Evolutionary conservation across 2,797 vertebrate species (phyloP).

Genomic region (Molossus alvarezi): DNA sequence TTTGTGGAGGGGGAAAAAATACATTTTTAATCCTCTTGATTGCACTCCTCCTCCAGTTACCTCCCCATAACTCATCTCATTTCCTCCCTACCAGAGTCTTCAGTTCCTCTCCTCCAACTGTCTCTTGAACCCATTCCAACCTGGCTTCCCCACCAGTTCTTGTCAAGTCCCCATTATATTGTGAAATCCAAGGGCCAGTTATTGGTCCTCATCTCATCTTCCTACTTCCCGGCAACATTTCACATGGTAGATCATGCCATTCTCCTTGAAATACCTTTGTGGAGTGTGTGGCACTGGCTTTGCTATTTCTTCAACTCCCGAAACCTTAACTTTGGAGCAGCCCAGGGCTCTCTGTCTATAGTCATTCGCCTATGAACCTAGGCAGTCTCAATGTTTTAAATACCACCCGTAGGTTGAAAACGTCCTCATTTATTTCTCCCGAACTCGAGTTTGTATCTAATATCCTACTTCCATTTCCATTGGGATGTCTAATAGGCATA

Average conservation of each 20-base stretch:
- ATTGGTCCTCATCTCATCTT: neutral
- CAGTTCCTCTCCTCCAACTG: constrained; percentile 1
- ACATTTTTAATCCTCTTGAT: neutral
- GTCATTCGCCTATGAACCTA: neutral
- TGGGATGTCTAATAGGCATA: neutral
- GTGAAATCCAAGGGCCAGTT: neutral
- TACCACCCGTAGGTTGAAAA: neutral
- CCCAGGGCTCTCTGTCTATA: neutral
- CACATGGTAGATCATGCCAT: neutral
- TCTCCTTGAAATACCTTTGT: neutral
- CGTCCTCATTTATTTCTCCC: neutral
- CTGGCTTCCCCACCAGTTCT: constrained; percentile 1
- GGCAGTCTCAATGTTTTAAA: neutral
- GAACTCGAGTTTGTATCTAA: neutral
- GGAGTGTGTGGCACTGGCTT: neutral
- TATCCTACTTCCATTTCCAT: neutral
- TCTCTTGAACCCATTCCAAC: neutral
- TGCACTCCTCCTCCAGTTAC: neutral
- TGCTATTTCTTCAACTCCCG: neutral
- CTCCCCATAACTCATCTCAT: neutral
- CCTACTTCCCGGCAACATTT: neutral
- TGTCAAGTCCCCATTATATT: neutral
- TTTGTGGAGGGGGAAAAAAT: neutral
- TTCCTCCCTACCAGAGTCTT: neutral
- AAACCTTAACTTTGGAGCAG: neutral